Base-by-base conservation (phyloP, 2,797 vertebrate genomes). In the Scolopax bukidnonensis region DNA sequence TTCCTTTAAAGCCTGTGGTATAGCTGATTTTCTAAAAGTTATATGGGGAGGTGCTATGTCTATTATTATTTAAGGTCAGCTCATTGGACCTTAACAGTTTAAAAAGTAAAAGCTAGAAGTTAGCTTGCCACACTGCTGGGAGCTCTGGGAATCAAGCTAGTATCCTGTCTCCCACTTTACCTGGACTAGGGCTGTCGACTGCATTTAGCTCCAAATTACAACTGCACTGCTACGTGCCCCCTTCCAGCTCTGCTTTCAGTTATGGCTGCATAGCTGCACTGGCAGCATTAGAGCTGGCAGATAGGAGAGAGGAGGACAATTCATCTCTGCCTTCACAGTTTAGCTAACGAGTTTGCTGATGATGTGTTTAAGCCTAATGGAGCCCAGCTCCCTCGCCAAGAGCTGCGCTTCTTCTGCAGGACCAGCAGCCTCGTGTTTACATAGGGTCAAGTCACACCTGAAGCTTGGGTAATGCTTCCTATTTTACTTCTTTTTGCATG, bases 371-470 rank as follows among this genome's bases (percentile, higher is more conserved):
- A 90, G 56, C 38, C 57, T 33, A 43, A 45, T 53, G 87, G 60
- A 92, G 53, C 32, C 51, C 38, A 36, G 16, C 40, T 91, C 36
- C 54, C 43, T 33, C 2, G 0, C 8, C 0, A 0, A 61, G 43
- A 87, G 21, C 43, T 76, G 33, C 0, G 5, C 59, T 36, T 38
- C 40, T 27, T 81, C 54, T 53, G 87, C 43, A 67, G 41, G n/a
- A 47, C 54, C 43, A 69, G 33, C 16, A 84, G 81, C 53, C 24
- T 87, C 5, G 2, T 28, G 18, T 67, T 92, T 81, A 50, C 28
- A 28, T 6, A 68, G 60, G 30, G 36, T 69, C 23, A 33, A 60
- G 50, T 60, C 64, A 84, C 40, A 63, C 40, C 67, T 82, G 32
- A 56, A 47, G 36, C 41, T 64, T 10, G 1, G 30, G 41, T 63